Evolutionary conservation across 64 coral and sea anemone species (phyloP).

Genomic region (Acropora tenuis): DNA sequence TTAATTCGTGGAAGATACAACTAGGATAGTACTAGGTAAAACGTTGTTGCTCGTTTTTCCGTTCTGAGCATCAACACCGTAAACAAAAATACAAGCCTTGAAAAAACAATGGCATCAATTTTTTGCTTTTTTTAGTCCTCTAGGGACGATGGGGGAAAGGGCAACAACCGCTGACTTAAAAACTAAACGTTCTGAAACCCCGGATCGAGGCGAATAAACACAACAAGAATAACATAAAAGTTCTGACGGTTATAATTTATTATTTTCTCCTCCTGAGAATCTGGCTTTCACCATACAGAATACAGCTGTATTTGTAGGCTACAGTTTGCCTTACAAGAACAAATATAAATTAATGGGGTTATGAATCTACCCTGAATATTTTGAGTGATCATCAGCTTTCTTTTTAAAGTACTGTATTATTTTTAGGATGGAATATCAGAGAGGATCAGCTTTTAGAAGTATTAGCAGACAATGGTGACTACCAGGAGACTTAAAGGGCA

Average conservation of each 20-base stretch:
- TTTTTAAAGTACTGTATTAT: neutral
- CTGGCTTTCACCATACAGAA: neutral
- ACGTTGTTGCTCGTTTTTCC: no score
- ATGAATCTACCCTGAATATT: neutral
- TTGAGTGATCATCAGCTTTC: neutral
- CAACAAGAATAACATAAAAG: no score
- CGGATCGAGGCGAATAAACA: no score
- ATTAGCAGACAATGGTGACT: constrained; percentile 22
- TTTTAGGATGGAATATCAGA: constrained; percentile 31
- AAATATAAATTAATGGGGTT: constrained; percentile 14
- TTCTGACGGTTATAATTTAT: neutral
- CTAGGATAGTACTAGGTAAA: no score
- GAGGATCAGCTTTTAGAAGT: constrained; percentile 53
- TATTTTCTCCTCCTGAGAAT: neutral
- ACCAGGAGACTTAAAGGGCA: constrained; percentile 10
- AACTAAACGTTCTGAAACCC: no score
- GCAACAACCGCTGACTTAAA: no score
- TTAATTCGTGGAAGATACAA: no score
- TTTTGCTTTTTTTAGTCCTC: no score
- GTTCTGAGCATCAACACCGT: no score
- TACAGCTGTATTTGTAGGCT: constrained; percentile 2
- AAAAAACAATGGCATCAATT: no score
- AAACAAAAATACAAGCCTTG: no score
- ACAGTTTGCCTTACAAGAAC: constrained; percentile 6
- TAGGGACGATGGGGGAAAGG: no score